Conservation (phyloP, 2,888 invertebrate species). For the Microctonus aethiopoides region DNA sequence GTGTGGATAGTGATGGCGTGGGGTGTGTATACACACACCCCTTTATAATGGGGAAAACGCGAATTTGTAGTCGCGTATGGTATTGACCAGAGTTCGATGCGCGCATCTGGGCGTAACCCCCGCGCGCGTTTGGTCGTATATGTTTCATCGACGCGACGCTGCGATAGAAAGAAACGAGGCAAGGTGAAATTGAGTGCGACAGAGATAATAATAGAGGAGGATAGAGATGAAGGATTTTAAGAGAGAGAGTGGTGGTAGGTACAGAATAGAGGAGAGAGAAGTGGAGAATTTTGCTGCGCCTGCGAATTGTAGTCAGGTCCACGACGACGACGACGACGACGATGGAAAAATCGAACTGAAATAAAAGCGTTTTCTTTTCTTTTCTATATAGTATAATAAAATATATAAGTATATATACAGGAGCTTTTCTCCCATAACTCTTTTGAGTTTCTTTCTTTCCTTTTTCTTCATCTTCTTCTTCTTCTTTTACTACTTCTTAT, state of each 20-base stretch:
- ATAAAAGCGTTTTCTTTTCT: conserved; percentile 64
- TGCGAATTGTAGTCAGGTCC: conserved; percentile 67
- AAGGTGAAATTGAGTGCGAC: conserved; percentile 45
- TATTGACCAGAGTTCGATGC: conserved; percentile 68
- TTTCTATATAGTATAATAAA: conserved; percentile 5
- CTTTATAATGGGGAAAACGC: conserved; percentile 27
- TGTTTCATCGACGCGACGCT: conserved; percentile 33
- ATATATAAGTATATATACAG: conserved; percentile 37
- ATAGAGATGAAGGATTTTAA: conserved; percentile 27
- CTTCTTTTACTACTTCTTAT: too few relatives aligned
- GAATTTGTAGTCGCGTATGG: conserved; percentile 37
- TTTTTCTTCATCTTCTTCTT: too few relatives aligned
- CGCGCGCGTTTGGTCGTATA: conserved; percentile 59
- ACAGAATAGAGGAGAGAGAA: conserved; percentile 35
- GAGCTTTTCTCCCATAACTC: conserved; percentile 41
- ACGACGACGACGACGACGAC: conserved; percentile 54
- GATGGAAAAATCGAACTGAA: conserved; percentile 67
- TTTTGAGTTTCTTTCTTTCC: conserved; percentile 28
- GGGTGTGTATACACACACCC: conserved; percentile 34
- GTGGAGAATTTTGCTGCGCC: conserved; percentile 60
- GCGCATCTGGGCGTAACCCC: conserved; percentile 68
- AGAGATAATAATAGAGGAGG: conserved; percentile 37
- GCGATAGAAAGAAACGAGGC: conserved; percentile 42
- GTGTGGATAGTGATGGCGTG: too few relatives aligned
- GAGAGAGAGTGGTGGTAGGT: conserved; percentile 27